Conservation (phyloP, 1,140 invertebrate species). For the Eueides isabella region DNA sequence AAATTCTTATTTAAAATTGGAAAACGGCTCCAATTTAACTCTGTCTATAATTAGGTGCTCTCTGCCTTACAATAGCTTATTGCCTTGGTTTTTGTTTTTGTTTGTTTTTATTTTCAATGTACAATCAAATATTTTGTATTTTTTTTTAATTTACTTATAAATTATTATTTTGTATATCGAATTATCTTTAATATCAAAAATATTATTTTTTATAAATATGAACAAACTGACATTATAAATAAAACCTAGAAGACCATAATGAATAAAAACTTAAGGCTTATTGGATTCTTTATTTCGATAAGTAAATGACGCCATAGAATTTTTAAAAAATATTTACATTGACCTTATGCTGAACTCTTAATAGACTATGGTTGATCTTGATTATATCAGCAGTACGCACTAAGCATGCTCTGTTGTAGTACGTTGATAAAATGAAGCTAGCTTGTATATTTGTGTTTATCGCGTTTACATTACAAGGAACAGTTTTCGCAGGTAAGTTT, state of each 20-base stretch:
- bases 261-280: background rate
- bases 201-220: background rate
- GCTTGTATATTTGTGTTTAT: background rate
- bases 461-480: background rate
- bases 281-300: background rate
- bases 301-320: background rate
- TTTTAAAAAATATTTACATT: background rate
- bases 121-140: too few species aligned
- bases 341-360: slow-evolving; percentile 24
- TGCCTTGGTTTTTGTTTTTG: too few species aligned
- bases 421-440: slow-evolving; percentile 9
- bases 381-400: slow-evolving; percentile 15
- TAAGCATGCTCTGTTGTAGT: background rate
- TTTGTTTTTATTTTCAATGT: too few species aligned
- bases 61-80: too few species aligned
- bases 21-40: too few species aligned
- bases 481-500: slow-evolving; percentile 11
- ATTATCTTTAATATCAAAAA: too few species aligned
- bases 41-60: too few species aligned
- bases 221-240: background rate
- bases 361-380: slow-evolving; percentile 9
- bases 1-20: too few species aligned
- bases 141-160: too few species aligned
- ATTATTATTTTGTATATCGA: too few species aligned
- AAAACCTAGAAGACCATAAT: too few species aligned